Evolutionary conservation across 2,888 invertebrate genomes (phyloP), one percentile per base, ranked within the genome.

Genomic region (Aspidiotus rigidus): DNA sequence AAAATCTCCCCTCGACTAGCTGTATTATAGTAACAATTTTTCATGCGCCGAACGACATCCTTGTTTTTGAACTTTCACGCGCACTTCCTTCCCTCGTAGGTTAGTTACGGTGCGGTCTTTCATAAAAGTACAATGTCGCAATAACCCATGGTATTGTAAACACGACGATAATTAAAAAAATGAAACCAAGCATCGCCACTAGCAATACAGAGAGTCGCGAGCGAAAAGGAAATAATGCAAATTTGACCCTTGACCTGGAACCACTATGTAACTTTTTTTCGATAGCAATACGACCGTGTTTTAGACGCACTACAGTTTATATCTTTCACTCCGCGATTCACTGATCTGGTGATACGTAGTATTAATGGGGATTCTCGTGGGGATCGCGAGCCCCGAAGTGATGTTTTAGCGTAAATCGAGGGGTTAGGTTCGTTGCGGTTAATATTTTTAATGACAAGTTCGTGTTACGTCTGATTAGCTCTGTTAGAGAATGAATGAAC

Each of bases 401-500:
- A 49, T n/a, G 49, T n/a, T 13, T 13, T 11, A 49, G 49, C 49
- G 6, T n/a, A n/a, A 6, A 11, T 49, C 10, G 49, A n/a, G n/a
- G 49, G 49, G 49, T 49, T n/a, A n/a, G n/a, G 49, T 49, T 49
- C n/a, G 49, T 49, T 49, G 49, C 49, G 49, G 49, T 49, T 49
- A n/a, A 49, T 49, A n/a, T n/a, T 11, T 28, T 49, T 13, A 49
- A 49, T n/a, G 49, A 49, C 49, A 49, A 49, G 49, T 49, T 13
- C 49, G n/a, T n/a, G 49, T 13, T 49, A 49, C 49, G 49, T 49
- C n/a, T 49, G 49, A 49, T 49, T 49, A 49, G 49, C 11, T 49
- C 49, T n/a, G 6, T 49, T 49, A 49, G 49, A n/a, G n/a, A n/a
- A 49, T n/a, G 28, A 28, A 28, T 28, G 28, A 28, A 28, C 28